These are phyloP conservation scores for Chaitophorus viminalis DNA, from an alignment of 2,888 invertebrate species.

Conservation along the genomic window DNA sequence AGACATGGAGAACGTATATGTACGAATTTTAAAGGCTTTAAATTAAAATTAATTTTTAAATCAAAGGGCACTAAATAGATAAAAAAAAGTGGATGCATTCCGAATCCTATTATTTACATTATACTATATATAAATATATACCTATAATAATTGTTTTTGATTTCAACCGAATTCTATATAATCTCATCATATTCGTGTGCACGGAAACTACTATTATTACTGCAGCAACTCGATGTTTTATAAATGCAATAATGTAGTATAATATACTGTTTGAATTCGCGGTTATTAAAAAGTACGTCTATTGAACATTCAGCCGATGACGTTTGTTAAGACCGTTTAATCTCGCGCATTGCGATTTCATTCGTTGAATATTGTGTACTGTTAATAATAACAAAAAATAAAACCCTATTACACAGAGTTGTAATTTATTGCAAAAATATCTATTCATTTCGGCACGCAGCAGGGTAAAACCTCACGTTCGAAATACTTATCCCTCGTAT, in stretches of 20 bases:
- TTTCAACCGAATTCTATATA: neutral
- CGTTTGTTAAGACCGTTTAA: neutral
- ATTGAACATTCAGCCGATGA: neutral
- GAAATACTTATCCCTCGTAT: neutral
- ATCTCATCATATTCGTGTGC: neutral
- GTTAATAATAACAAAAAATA: neutral
- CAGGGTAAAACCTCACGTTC: neutral
- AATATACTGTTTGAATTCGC: neutral
- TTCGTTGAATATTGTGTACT: neutral
- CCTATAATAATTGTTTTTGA: neutral
- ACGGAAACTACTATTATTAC: neutral
- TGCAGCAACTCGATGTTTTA: neutral
- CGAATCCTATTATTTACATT: neutral
- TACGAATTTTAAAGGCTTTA: neutral
- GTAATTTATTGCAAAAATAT: neutral
- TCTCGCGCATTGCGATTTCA: neutral
- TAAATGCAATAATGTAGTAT: too few species aligned
- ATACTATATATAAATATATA: too few species aligned
- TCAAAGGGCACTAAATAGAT: neutral
- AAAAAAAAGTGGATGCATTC: neutral
- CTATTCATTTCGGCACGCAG: neutral
- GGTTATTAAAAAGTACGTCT: slow-evolving; percentile 1
- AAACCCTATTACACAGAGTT: neutral
- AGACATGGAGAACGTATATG: too few species aligned
- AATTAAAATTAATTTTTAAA: neutral